Conservation (phyloP, 2,113 vertebrate species). For the Pao palembangensis region DNA sequence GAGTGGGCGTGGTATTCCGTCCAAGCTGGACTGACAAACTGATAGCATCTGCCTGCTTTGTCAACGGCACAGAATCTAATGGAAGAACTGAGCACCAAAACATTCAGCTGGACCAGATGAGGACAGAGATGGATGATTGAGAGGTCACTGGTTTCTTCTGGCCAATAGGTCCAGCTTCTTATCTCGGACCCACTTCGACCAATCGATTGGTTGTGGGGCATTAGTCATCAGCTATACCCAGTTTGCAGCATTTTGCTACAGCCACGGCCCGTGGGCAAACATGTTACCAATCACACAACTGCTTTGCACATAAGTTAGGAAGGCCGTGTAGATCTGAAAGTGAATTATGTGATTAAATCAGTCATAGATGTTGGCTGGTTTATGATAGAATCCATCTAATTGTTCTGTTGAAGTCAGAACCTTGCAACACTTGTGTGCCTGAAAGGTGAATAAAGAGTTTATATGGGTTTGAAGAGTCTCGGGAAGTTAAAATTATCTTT, state of each 20-base stretch:
- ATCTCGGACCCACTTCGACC: conserved; percentile 80
- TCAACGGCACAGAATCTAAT: conserved; percentile 75
- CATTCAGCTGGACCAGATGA: conserved; percentile 66
- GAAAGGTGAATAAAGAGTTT: too few species aligned
- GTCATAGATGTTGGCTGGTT: too few species aligned
- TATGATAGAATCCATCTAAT: too few species aligned
- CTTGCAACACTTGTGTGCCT: too few species aligned
- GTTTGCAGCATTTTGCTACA: conserved; percentile 48
- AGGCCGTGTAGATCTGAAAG: conserved; percentile 11
- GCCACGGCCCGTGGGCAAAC: conserved; percentile 10
- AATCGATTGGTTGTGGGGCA: conserved; percentile 91
- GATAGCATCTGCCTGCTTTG: conserved; percentile 84
- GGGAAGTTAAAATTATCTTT: too few species aligned
- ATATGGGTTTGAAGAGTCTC: too few species aligned
- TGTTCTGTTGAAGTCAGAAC: too few species aligned
- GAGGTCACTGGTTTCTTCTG: conserved; percentile 80
- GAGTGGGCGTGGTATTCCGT: conserved; percentile 56
- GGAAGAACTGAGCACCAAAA: conserved; percentile 70
- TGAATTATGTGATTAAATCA: not conserved
- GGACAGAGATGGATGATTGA: conserved; percentile 88
- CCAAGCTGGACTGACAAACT: conserved; percentile 53
- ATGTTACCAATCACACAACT: not conserved
- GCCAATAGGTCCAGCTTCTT: conserved; percentile 79
- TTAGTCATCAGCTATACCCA: conserved; percentile 76
- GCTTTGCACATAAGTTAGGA: conserved; percentile 1